Conservation (phyloP, 2,113 vertebrate genomes). For the Dipodomys merriami region DNA sequence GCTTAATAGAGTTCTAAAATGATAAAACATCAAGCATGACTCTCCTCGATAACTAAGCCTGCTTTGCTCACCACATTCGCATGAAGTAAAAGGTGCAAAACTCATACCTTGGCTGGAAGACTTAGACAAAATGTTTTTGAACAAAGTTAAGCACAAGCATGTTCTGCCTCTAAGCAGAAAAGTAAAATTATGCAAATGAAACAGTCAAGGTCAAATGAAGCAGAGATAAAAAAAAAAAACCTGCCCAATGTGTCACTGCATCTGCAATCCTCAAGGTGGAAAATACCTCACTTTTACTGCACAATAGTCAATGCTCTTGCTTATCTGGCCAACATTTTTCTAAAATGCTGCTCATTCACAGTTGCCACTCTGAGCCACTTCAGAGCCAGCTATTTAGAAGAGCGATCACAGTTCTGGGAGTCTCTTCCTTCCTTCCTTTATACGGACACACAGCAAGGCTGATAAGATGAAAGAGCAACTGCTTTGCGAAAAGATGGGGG, state of each 20-base stretch:
- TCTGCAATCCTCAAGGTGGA: constrained; percentile 12
- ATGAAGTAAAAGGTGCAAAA: not conserved
- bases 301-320: not conserved
- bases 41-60: not conserved
- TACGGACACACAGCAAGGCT: not conserved
- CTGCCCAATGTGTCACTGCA: not conserved
- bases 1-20: constrained; percentile 9
- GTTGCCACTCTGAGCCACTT: not conserved
- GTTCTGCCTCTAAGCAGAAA: constrained; percentile 22
- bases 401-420: not conserved
- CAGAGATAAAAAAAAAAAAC: not conserved
- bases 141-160: not conserved
- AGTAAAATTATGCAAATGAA: constrained; percentile 11
- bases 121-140: not conserved
- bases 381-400: constrained; percentile 27
- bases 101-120: not conserved
- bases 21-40: not conserved
- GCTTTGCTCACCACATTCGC: not conserved
- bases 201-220: not conserved
- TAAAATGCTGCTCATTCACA: not conserved
- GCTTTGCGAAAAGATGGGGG: constrained; percentile 51
- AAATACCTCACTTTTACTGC: not conserved
- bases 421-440: constrained; percentile 62
- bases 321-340: not conserved
- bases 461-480: constrained; percentile 46